Base-by-base conservation (phyloP, 2,113 vertebrate species). In the Actenoides hombroni region DNA sequence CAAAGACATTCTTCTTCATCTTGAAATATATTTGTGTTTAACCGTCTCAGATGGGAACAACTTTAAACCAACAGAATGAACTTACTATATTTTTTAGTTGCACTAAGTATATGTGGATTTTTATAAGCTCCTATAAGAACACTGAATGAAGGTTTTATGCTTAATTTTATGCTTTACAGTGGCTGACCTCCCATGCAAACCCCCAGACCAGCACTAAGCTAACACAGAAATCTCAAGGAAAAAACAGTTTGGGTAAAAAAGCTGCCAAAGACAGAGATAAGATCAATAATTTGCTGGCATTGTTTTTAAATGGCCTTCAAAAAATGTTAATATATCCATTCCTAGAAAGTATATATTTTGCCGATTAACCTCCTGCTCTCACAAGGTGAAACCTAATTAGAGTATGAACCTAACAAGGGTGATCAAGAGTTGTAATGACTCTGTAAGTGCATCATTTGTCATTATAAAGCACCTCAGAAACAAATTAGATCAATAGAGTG, bases 401-500 rank as follows among this genome's bases (percentile, higher is more conserved):
- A 86, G 48, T 61, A 78, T 77, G 81, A 95, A 92, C 86, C 67
- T 86, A 78, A 65, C 71, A 53, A 93, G 64, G 18, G 26, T 53
- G 40, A 57, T 85, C 46, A 92, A 76, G 69, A 75, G 74, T 83
- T 93, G 54, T 91, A 94, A 95, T 86, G 57, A 89, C 79, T 92
- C 88, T 78, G 0, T 79, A 92, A 95, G 51, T 56, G 39, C 4
- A 10, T 54, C 26, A 1, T 91, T 94, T 87, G 86, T 94, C 74
- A 63, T 86, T 94, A 93, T 78, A 90, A 96, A 92, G 54, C 37
- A 88, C 71, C 75, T 95, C 67, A 90, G 42, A 96, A 95, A 73
- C 54, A 65, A 94, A 78, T 71, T 51, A 67, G 79, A 83, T 90
- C 70, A 56, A 92, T 80, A 68, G 82, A 68, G 92, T 63, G 26